Evolutionary conservation across 2,797 vertebrate species (phyloP).

Genomic region (Podarcis siculus): DNA sequence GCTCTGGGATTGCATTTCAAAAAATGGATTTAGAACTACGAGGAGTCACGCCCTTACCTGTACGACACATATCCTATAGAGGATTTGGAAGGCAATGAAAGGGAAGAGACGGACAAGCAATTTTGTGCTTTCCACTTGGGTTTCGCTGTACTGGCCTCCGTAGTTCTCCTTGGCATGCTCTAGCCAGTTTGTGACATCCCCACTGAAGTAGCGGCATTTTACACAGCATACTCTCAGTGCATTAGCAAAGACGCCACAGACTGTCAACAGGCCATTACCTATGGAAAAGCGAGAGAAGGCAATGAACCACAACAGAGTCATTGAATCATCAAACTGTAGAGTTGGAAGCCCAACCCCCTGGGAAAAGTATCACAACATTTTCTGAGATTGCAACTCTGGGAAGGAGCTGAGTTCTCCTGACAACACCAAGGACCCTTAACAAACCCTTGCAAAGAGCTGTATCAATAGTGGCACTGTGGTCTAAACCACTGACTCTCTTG

Average conservation of each 20-base stretch:
- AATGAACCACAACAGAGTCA: not conserved
- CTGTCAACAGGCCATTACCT: slow-evolving; percentile 85
- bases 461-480: too few species aligned
- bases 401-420: too few species aligned
- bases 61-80: slow-evolving; percentile 87
- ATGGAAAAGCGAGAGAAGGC: slow-evolving; percentile 16
- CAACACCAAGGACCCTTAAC: too few species aligned
- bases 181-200: slow-evolving; percentile 79
- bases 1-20: not conserved
- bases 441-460: too few species aligned
- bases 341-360: too few species aligned
- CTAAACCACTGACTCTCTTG: too few species aligned
- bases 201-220: slow-evolving; percentile 74
- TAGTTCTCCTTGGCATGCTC: slow-evolving; percentile 89
- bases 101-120: slow-evolving; percentile 85
- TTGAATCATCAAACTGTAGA: not conserved
- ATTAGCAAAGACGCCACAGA: slow-evolving; percentile 83
- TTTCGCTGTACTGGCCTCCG: slow-evolving; percentile 85
- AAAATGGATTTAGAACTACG: not conserved
- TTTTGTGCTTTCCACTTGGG: slow-evolving; percentile 88
- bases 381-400: too few species aligned
- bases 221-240: slow-evolving; percentile 80
- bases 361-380: too few species aligned
- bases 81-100: slow-evolving; percentile 87
- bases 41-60: slow-evolving; percentile 78